Evolutionary conservation across 2,797 vertebrate genomes (phyloP), one percentile per base, ranked within the genome.

Genomic region (Premnoplex brunnescens): DNA sequence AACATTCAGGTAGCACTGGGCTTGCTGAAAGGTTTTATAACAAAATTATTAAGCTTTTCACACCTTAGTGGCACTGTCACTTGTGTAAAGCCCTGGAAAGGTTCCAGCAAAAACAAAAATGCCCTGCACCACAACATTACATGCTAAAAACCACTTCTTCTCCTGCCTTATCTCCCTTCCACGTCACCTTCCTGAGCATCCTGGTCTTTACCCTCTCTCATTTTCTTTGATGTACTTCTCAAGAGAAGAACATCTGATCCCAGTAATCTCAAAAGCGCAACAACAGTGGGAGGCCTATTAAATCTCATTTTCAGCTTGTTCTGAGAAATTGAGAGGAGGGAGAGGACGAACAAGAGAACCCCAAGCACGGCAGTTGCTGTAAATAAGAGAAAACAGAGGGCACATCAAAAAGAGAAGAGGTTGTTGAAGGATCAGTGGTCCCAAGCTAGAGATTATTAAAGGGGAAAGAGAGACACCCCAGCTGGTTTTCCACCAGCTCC

Each of bases 221-320:
- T 94, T 93, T 95, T 85, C 94, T 97, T 96, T 97, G 95, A 97
- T 95, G 96, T 88, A 67, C 44, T 91, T 94, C 95, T 96, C 95
- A 96, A 94, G 94, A 94, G 96, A 93, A 96, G 80, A 95, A 88
- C 89, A 96, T 96, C 97, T 97, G 94, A 96, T 96, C 86, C 91
- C 93, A 93, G 95, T 96, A 97, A 95, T 95, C 96, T 97, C 92
- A 95, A 96, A 97, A 97, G 97, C 96, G 91, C 89, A 96, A 89
- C 88, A 94, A 52, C 94, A 96, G 95, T 94, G 74, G 95, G 96
- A 95, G 93, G 95, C 93, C 96, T 89, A 95, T 97, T 96, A 96
- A 96, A 96, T 96, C 96, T 96, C 86, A 93, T 96, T 97, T 97
- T 97, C 92, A 96, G 97, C 96, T 96, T 95, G 94, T 93, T 96